Percentiles rank a stretch among this genome's conserved stretches.
Conservation (phyloP, 2,888 invertebrate genomes). For the Cerastoderma edule region DNA sequence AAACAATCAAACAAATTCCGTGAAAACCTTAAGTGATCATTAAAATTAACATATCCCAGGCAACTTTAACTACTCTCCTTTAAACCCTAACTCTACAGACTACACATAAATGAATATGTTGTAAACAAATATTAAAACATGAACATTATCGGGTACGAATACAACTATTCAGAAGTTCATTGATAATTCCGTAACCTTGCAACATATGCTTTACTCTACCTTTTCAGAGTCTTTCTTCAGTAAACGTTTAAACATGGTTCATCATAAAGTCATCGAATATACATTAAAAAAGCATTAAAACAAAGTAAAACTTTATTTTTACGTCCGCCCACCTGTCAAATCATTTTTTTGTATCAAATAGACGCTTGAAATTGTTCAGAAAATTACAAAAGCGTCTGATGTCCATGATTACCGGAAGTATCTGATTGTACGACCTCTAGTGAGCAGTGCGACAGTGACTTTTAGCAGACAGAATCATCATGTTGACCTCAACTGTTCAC, state of each 20-base stretch:
- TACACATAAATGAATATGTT: no score
- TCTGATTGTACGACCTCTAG: constrained; percentile 61
- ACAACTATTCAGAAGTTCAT: no score
- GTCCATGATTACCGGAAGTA: constrained; percentile 43
- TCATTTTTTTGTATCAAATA: background rate
- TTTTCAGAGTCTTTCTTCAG: constrained; percentile 67
- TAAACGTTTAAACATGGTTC: constrained; percentile 64
- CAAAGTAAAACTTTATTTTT: background rate
- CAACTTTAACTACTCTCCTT: no score
- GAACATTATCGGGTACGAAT: constrained; percentile 17
- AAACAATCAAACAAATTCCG: no score
- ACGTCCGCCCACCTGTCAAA: constrained; percentile 31
- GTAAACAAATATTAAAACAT: no score
- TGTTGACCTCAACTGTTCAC: constrained; percentile 66
- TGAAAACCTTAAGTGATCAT: no score
- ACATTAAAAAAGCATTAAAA: background rate
- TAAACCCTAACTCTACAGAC: no score
- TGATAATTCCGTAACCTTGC: no score
- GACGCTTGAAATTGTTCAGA: background rate
- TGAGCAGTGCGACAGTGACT: constrained; percentile 47
- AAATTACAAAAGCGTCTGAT: constrained; percentile 8
- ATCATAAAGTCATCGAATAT: background rate
- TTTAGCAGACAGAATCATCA: constrained; percentile 61
- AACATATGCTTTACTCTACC: constrained; percentile 48
- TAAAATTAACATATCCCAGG: no score